phyloP scores from a whole-genome alignment of 2,797 vertebrate species.

The Falco columbarius region DNA sequence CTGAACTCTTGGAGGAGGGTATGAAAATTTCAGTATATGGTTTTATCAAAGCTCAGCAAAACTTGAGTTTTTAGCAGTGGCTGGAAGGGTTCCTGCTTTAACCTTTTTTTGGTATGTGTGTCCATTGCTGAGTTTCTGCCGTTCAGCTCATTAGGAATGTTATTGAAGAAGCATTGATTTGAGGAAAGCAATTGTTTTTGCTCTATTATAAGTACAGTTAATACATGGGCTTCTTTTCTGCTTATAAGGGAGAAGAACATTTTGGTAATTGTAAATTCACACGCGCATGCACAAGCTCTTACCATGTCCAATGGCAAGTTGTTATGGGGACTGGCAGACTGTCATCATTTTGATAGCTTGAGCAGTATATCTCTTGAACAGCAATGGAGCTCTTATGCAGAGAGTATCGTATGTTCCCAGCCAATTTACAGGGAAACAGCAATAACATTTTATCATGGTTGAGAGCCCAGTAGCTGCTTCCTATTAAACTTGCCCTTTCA shows the following conservation, averaged over 20 bases:
- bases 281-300: slow-evolving; percentile 56
- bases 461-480: slow-evolving; percentile 91
- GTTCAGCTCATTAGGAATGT: slow-evolving; percentile 65
- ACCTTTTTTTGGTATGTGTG: background rate
- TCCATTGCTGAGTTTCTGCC: slow-evolving; percentile 12
- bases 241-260: slow-evolving; percentile 73
- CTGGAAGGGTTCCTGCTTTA: background rate
- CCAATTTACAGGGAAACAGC: slow-evolving; percentile 93
- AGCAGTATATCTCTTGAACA: slow-evolving; percentile 91
- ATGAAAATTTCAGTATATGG: background rate
- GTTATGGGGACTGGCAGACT: slow-evolving; percentile 93
- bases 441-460: slow-evolving; percentile 95
- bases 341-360: slow-evolving; percentile 91
- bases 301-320: slow-evolving; percentile 84
- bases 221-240: slow-evolving; percentile 66
- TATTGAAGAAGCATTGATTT: slow-evolving; percentile 64
- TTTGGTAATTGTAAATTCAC: slow-evolving; percentile 80
- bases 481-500: slow-evolving; percentile 94
- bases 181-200: slow-evolving; percentile 67
- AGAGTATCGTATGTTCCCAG: slow-evolving; percentile 87
- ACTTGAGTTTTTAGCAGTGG: slow-evolving; percentile 2
- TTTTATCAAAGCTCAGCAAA: slow-evolving; percentile 29
- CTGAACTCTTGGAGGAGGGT: background rate
- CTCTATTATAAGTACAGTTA: slow-evolving; percentile 69
- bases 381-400: slow-evolving; percentile 91